Evolutionary conservation across 2,888 invertebrate genomes (phyloP), one percentile per base, ranked within the genome.

Genomic region (Coecobrya sp.): DNA sequence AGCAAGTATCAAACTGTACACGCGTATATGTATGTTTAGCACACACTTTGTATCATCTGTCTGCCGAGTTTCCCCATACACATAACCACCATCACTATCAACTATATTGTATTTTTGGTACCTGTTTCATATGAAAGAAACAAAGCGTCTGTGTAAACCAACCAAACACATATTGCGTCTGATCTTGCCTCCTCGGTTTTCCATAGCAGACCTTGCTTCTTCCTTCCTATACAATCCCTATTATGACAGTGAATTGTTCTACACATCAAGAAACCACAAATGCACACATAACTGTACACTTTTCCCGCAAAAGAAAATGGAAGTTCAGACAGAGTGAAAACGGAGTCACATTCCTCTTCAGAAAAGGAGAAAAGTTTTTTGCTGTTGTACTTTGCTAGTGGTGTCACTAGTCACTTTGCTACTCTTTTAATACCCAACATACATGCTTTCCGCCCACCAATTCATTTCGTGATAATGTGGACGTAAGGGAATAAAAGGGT

Each of bases 251-350:
- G 73, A 36, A 73, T 42, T 73, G 42, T 42, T 73, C 79, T 10
- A 49, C 49, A 79, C 79, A 79, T 79, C 79, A 79, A 79, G 49
- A 79, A 79, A 79, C 79, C 79, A 49, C 79, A 79, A 79, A 79
- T 52, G 22, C 16, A 79, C 19, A 49, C 25, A 19, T 10, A 25
- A 25, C 45, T 79, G 25, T 73, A 42, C 42, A 0, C 22, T n/a
- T 25, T 42, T 42, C 73, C 73, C 19, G 19, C 36, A 42, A 73
- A 65, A 73, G 73, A 73, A 73, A 36, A 73, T 8, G 36, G 8
- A 11, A 19, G 25, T 30, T 73, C 36, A 45, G 36, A 0, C n/a
- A 42, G 4, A 16, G 30, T 27, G 36, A 68, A 36, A 68, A 27
- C 10, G 16, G 7, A 27, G 68, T 68, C 68, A 30, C 19, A 13